Base-by-base conservation (phyloP, 1,140 invertebrate species). In the Temnothorax curvispinosus region DNA sequence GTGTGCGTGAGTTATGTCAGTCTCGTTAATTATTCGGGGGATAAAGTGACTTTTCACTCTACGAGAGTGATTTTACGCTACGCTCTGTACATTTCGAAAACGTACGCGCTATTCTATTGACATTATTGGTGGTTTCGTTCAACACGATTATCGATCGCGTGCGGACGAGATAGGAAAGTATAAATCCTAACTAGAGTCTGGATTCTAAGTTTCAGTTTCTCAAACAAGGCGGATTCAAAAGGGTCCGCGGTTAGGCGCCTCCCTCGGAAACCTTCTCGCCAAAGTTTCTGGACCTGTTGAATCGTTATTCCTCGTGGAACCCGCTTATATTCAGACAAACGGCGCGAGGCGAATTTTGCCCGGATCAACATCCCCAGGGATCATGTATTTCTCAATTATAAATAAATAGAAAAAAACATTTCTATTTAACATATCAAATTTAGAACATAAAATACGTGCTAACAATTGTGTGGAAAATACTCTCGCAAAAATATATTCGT, bases 281-380 rank as follows among this genome's bases (percentile, higher is more conserved):
- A 8, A 75, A 84, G 56, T 84, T 84, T 84, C 69, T 38, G 67
- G 8, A 84, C 69, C 80, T 84, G 80, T 84, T 84, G 80, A 84
- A 84, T 84, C 71, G 69, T 84, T 74, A 84, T 84, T 84, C n/a
- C 80, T 84, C 69, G 56, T 41, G 54, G 41, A 84, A 13, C 44
- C 41, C 52, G 54, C 27, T 84, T 75, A 60, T 74, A 74, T 74
- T 47, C 41, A 47, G 41, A 54, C 62, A 52, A 85, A 41, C 21
- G 54, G 13, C 27, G 44, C 74, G 58, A 64, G 60, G 8, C 60
- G 18, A 69, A 60, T 74, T 47, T 35, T n/a, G 9, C 13, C 18
- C 44, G 13, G 27, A 74, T 84, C 75, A 84, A 62, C 56, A 21
- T 74, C 71, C 69, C 21, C 80, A 32, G 54, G 41, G 69, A 60